phyloP scores from a whole-genome alignment of 1,140 invertebrate species.

The Dryas iulia region DNA sequence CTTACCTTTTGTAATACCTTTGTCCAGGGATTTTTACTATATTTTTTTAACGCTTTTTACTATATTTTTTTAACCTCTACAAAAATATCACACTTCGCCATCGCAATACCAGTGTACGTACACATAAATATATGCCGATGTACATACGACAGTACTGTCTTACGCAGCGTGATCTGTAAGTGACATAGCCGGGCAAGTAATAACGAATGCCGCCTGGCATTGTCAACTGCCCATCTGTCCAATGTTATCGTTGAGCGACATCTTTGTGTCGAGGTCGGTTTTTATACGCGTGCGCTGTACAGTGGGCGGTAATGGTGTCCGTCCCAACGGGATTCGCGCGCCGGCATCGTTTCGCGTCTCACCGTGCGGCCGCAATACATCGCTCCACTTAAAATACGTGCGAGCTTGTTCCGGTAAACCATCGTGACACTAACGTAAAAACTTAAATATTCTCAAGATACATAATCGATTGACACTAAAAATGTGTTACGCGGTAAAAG shows the following conservation, averaged over 20 bases:
- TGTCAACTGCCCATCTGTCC: constrained; percentile 64
- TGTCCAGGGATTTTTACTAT: too few species aligned
- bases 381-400: constrained; percentile 73
- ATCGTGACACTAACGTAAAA: constrained; percentile 43
- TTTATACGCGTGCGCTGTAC: constrained; percentile 66
- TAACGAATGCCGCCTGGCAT: constrained; percentile 43
- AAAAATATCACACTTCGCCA: too few species aligned
- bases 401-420: constrained; percentile 69
- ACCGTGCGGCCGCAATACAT: constrained; percentile 74
- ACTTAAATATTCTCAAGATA: neutral
- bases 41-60: too few species aligned
- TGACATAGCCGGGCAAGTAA: constrained; percentile 45
- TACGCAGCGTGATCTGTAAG: constrained; percentile 49
- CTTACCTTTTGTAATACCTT: too few species aligned
- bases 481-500: constrained; percentile 7
- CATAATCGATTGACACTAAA: constrained; percentile 4
- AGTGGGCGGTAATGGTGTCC: constrained; percentile 71
- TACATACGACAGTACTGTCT: constrained; percentile 51
- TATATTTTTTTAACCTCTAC: too few species aligned
- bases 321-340: constrained; percentile 74
- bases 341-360: constrained; percentile 74
- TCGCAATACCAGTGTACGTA: too few species aligned
- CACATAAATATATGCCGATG: constrained; percentile 24
- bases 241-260: constrained; percentile 66
- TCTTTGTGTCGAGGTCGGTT: constrained; percentile 64